Percentiles rank a stretch among this genome's conserved stretches.
Conservation (phyloP, 2,113 vertebrate genomes). For the Nyctereutes procyonoides region DNA sequence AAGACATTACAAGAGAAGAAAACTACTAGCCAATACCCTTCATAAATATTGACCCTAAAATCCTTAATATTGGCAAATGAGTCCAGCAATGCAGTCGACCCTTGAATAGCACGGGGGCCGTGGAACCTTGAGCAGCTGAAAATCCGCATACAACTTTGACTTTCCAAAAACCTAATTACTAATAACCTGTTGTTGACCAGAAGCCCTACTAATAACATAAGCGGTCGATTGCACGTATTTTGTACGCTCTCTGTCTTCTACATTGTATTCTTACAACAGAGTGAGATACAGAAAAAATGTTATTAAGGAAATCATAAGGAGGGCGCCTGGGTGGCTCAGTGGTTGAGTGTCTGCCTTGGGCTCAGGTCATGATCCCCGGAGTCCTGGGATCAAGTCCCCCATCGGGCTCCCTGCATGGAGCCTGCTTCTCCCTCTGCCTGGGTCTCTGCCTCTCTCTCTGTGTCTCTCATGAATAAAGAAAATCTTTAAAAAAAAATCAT, state of each 20-base stretch:
- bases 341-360: no score
- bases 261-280: not conserved
- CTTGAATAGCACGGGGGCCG: not conserved
- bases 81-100: not conserved
- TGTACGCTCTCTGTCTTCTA: not conserved
- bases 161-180: not conserved
- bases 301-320: no score
- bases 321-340: no score
- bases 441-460: no score
- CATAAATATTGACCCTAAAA: not conserved
- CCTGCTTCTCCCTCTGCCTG: no score
- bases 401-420: no score
- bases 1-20: not conserved
- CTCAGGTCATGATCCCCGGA: no score
- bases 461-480: not conserved
- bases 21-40: not conserved
- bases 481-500: not conserved
- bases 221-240: not conserved
- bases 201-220: not conserved
- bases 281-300: not conserved
- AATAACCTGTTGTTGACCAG: not conserved
- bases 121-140: not conserved
- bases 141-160: not conserved
- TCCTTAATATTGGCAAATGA: not conserved
- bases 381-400: no score